Evolutionary conservation across 2,888 invertebrate species (phyloP), one percentile per base, ranked within the genome.

Genomic region (Gortyna flavago): DNA sequence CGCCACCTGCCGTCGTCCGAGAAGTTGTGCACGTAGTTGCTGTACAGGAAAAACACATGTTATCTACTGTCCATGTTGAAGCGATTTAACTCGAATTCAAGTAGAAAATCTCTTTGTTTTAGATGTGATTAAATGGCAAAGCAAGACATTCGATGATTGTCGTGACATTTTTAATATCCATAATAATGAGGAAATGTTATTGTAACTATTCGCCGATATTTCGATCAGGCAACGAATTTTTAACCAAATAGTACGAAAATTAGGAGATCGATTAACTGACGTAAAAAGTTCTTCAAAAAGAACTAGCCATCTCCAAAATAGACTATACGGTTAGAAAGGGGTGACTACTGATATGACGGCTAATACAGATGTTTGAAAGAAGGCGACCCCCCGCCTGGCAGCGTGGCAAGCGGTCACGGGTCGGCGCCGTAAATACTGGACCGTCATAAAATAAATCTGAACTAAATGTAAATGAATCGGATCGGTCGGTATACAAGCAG

Each of bases 1-100:
- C 97, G 91, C 96, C 96, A 96, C 78, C 95, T 95, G 88, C 93
- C 93, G 91, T 93, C 93, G 89, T 94, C 93, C n/a, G 92, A 91
- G 93, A 93, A 93, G 71, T 94, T 94, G 87, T 75, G 77, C 72
- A 75, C 81, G 77, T 87, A 78, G 85, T 74, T 87, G 32, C 85
- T 85, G 77, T 57, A 72, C 5, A 74, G 16, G 11, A 71, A 54
- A 70, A 25, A 67, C 13, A 48, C 38, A 48, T 38, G 18, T 61
- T 38, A 54, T 25, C 1, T 51, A 54, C 13, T 69, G n/a, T 7
- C 2, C 18, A 38, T 16, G 25, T 54, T 9, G 8, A 72, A 54
- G 8, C 57, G 3, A 48, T 35, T 32, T 18, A 35, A 21, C 7
- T 44, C 25, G 48, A 32, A 44, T 44, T 35, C 4, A 13, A 48